These are phyloP conservation scores for Drosophila barbarae DNA, from an alignment of 2,888 invertebrate species.

Conservation along the genomic window DNA sequence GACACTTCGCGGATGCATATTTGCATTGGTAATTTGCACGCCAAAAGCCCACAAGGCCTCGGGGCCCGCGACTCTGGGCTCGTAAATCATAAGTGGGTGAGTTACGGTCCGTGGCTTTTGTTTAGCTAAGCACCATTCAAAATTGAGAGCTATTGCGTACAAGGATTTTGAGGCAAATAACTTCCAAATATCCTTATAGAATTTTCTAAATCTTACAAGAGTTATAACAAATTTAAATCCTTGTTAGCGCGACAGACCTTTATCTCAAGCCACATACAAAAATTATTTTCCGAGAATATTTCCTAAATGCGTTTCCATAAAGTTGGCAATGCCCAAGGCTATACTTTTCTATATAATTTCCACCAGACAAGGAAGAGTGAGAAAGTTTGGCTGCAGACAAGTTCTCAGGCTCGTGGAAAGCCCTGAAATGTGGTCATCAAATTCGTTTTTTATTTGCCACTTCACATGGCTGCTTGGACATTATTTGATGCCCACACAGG, in stretches of 20 bases:
- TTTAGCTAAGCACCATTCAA: slow-evolving; percentile 11
- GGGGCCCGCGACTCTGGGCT: slow-evolving; percentile 22
- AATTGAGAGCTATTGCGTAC: slow-evolving; percentile 2
- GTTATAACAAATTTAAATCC: neutral
- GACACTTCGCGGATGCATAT: slow-evolving; percentile 40
- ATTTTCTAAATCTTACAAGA: neutral
- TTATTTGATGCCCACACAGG: slow-evolving; percentile 70
- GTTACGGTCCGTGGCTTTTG: slow-evolving; percentile 32
- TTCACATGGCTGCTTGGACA: slow-evolving; percentile 53
- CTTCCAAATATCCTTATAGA: neutral
- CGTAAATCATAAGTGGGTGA: slow-evolving; percentile 62
- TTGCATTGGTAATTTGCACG: slow-evolving; percentile 64
- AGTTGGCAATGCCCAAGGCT: no score
- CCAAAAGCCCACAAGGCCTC: slow-evolving; percentile 33
- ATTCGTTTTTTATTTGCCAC: slow-evolving; percentile 41
- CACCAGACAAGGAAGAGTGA: neutral
- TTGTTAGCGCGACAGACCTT: neutral
- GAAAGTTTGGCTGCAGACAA: slow-evolving; percentile 6
- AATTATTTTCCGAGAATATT: neutral
- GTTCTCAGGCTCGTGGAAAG: slow-evolving; percentile 47
- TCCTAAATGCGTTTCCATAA: neutral
- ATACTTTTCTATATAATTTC: no score
- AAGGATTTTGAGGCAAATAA: neutral
- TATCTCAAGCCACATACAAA: neutral
- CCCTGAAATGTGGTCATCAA: slow-evolving; percentile 50